Evolutionary conservation across 2,797 vertebrate genomes (phyloP).

Genomic region (Gymnopithys bicolor): DNA sequence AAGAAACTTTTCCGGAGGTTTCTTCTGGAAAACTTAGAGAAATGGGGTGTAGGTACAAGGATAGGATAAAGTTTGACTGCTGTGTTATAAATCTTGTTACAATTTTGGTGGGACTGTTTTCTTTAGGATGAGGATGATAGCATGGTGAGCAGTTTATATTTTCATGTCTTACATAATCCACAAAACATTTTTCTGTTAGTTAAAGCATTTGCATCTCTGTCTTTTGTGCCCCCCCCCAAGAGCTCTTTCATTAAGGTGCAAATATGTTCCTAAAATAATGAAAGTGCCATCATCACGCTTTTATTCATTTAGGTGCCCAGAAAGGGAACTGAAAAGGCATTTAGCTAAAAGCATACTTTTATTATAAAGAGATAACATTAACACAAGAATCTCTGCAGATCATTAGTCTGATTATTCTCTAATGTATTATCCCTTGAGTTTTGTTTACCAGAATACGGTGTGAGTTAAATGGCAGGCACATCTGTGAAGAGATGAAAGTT

Average conservation of each 20-base stretch:
- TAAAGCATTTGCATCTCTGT: constrained; percentile 4
- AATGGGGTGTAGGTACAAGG: not conserved
- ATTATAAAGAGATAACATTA: constrained; percentile 27
- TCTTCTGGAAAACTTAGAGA: not conserved
- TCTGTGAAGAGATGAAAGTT: not conserved
- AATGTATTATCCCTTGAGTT: not conserved
- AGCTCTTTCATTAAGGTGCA: constrained; percentile 58
- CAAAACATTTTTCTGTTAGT: constrained; percentile 51
- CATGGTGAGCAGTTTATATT: not conserved
- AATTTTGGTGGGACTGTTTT: not conserved
- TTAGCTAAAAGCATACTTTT: constrained; percentile 55
- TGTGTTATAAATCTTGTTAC: not conserved
- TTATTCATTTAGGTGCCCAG: constrained; percentile 57
- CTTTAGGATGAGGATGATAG: not conserved
- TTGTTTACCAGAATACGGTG: not conserved
- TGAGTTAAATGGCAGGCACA: not conserved
- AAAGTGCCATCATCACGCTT: constrained; percentile 53
- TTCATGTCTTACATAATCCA: not conserved
- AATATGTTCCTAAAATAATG: constrained; percentile 69
- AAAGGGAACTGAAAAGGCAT: constrained; percentile 56
- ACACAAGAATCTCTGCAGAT: constrained; percentile 44
- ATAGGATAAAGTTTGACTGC: not conserved
- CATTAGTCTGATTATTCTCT: constrained; percentile 36
- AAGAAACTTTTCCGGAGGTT: not conserved
- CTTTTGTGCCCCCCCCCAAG: constrained; percentile 32